Evolutionary conservation across 1,140 invertebrate genomes (phyloP).

Genomic region (Drosophila burlai): DNA sequence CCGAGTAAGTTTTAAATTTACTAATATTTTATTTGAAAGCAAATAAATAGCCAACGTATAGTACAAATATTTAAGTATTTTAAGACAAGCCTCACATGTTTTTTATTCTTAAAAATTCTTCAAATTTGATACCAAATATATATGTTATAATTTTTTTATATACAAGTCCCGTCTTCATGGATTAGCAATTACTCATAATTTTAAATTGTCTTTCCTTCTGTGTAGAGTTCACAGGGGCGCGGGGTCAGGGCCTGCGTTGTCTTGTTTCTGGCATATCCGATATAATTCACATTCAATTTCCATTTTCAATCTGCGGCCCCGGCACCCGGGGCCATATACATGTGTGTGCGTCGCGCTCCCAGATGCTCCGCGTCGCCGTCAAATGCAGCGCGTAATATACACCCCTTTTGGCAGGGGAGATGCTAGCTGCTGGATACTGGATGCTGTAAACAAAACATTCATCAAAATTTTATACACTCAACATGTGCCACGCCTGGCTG

Average conservation of each 20-base stretch:
- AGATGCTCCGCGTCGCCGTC: slow-evolving; percentile 47
- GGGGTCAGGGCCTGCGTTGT: slow-evolving; percentile 32
- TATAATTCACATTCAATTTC: slow-evolving; percentile 81
- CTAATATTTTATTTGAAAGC: not conserved
- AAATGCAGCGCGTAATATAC: slow-evolving; percentile 29
- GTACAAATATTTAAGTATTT: not conserved
- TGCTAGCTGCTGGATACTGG: not conserved
- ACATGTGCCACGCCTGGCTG: slow-evolving; percentile 72
- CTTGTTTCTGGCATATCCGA: slow-evolving; percentile 48
- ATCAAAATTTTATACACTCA: slow-evolving; percentile 83
- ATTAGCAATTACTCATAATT: not conserved
- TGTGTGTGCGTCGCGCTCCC: slow-evolving; percentile 54
- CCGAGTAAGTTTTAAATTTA: not conserved
- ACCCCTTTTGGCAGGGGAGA: slow-evolving; percentile 45
- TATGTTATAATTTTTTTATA: not conserved
- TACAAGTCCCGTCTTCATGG: too few species aligned
- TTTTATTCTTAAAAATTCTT: not conserved
- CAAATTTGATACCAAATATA: not conserved
- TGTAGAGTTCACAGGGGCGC: slow-evolving; percentile 55
- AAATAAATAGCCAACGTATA: not conserved
- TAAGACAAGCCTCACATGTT: not conserved
- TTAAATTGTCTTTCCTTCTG: slow-evolving; percentile 3
- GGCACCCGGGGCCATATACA: slow-evolving; percentile 42
- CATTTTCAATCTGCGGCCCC: slow-evolving; percentile 67
- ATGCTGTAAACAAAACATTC: slow-evolving; percentile 78